Evolutionary conservation across 2,888 invertebrate species (phyloP), one percentile per base, ranked within the genome.

Genomic region (Lithodes maja): DNA sequence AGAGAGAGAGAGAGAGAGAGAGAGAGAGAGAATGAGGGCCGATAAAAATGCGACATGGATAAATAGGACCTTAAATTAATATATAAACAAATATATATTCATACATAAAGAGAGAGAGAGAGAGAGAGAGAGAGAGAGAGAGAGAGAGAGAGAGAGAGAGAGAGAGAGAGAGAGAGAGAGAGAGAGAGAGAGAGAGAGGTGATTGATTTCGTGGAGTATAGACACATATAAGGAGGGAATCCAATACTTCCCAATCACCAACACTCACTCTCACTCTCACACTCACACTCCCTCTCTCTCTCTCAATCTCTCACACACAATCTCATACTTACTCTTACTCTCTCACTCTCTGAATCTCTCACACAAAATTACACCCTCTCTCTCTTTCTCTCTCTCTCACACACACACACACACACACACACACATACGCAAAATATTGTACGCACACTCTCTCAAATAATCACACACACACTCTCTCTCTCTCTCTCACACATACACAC

Each of bases 111-210:
- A 33, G 33, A 33, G 33, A 33, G 33, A 33, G n/a, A 54, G 80
- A 54, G 17, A 77, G 83, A 53, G 68, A 49, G 52, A 78, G 85
- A 68, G 71, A 69, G 71, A 69, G 50, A 83, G 68, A 52, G 69
- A 52, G 78, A 68, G 68, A 61, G 52, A 7, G 52, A 74, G 83
- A 55, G n/a, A 54, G 80, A 54, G 17, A 77, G 83, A 53, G 68
- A 49, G 52, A 78, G 85, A 68, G 71, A 69, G 71, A 69, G 50
- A 83, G 68, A 52, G 69, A 52, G 78, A 68, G 68, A 61, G 52
- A 7, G 52, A 74, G 83, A 49, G 33, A 17, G 68, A 52, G 49
- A n/a, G 61, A 68, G 78, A 61, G 53, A 78, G 53, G 52, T 77
- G 75, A 77, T 33, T 49, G 54, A 79, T 52, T 17, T 52, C 15